Evolutionary conservation across 2,797 vertebrate genomes (phyloP).

Genomic region (Myotis vivesi): DNA sequence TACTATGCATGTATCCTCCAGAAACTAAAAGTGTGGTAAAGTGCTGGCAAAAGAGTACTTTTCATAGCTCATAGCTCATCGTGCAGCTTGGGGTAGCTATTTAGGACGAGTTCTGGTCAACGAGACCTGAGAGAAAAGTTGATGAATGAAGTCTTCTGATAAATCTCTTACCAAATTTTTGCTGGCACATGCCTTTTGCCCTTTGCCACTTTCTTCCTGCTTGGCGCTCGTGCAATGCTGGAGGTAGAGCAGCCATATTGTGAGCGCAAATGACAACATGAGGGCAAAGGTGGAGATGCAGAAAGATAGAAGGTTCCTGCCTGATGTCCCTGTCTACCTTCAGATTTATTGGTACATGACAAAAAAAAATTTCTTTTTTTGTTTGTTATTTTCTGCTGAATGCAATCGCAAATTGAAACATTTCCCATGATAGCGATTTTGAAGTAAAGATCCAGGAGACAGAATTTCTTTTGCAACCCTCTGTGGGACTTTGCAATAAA

Average conservation of each 20-base stretch:
- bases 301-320: not conserved
- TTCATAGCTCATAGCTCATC: not conserved
- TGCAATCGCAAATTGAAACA: not conserved
- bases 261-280: slow-evolving; percentile 37
- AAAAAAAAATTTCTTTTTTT: not conserved
- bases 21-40: not conserved
- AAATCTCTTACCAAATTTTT: slow-evolving; percentile 5
- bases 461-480: slow-evolving; percentile 40
- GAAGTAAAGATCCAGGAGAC: slow-evolving; percentile 23
- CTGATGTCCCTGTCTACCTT: not conserved
- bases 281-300: not conserved
- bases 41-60: not conserved
- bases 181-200: not conserved
- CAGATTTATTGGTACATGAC: not conserved
- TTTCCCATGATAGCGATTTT: not conserved
- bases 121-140: not conserved
- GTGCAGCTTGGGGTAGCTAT: not conserved
- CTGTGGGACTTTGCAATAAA: slow-evolving; percentile 6
- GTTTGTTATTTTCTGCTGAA: slow-evolving; percentile 13
- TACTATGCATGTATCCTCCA: not conserved
- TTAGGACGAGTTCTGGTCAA: not conserved
- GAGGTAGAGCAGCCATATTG: not conserved
- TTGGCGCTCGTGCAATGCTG: not conserved
- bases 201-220: not conserved
- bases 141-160: not conserved